Conservation (phyloP, 2,797 vertebrate genomes). For the Sebastes elongatus region DNA sequence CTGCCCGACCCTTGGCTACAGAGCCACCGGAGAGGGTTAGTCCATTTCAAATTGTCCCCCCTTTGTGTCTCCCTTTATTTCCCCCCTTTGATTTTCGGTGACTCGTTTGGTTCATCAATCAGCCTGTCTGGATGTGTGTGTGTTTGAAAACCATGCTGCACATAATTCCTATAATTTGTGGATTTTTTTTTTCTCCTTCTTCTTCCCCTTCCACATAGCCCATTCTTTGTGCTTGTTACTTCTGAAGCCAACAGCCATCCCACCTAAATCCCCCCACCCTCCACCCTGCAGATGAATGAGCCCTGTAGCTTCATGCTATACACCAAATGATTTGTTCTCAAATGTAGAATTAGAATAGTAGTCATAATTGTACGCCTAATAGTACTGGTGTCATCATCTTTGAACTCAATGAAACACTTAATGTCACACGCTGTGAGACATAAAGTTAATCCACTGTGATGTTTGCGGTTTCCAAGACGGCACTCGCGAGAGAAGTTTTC, state of each 20-base stretch:
- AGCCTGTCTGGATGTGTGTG: conserved; percentile 74
- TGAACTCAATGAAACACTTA: not conserved
- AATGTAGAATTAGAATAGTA: not conserved
- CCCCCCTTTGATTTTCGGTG: conserved; percentile 81
- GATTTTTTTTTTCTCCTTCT: conserved; percentile 42
- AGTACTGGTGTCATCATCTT: not conserved
- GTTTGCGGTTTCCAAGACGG: conserved; percentile 9
- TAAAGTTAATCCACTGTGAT: not conserved
- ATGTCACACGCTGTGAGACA: not conserved
- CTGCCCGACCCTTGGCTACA: conserved; percentile 81
- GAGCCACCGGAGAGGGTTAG: conserved; percentile 81
- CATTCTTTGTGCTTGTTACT: conserved; percentile 74
- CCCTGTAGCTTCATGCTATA: conserved; percentile 36
- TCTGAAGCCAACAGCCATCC: conserved; percentile 64
- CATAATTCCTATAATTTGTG: conserved; percentile 84
- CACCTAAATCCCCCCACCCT: conserved; percentile 53
- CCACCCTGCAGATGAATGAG: conserved; percentile 58
- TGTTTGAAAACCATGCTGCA: conserved; percentile 77
- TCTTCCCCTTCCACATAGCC: conserved; percentile 58
- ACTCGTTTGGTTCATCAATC: conserved; percentile 85
- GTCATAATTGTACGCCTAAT: not conserved
- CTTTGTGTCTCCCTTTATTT: conserved; percentile 82
- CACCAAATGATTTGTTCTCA: conserved; percentile 26
- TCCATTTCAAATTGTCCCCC: conserved; percentile 82
- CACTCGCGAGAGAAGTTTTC: conserved; percentile 7